A percentile compares a stretch with the other conserved stretches of the same genome.
Evolutionary conservation across 1,140 invertebrate genomes (phyloP).

Genomic region (Lasaia peninsularis): DNA sequence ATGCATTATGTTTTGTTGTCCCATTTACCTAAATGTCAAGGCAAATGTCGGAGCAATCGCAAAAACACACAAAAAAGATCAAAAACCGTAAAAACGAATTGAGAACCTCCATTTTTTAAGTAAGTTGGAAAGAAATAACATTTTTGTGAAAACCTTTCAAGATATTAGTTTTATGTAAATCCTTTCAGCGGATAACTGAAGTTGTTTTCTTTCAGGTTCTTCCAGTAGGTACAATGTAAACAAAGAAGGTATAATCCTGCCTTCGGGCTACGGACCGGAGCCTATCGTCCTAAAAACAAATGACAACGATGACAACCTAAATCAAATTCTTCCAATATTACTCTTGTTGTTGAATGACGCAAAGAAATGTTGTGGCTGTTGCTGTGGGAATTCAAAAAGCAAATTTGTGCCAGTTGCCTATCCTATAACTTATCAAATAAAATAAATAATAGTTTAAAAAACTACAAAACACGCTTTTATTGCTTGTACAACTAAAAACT

Average conservation of each 20-base stretch:
- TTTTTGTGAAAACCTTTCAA: too few relatives aligned
- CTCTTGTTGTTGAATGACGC: conserved; percentile 32
- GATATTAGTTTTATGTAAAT: too few relatives aligned
- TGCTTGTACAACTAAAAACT: too few relatives aligned
- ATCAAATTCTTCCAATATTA: conserved; percentile 37
- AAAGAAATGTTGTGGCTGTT: conserved; percentile 22
- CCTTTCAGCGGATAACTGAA: too few relatives aligned
- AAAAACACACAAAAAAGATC: too few relatives aligned
- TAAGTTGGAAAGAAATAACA: too few relatives aligned
- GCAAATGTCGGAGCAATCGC: too few relatives aligned
- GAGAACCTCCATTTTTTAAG: too few relatives aligned
- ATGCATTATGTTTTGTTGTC: too few relatives aligned
- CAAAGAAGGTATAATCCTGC: neutral
- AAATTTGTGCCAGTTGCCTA: conserved; percentile 43
- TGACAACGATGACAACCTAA: conserved; percentile 34
- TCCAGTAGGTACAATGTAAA: conserved; percentile 29
- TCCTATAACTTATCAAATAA: conserved; percentile 39
- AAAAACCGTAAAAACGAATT: too few relatives aligned
- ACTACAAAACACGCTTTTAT: too few relatives aligned
- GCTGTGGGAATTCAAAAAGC: conserved; percentile 24
- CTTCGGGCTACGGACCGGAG: neutral
- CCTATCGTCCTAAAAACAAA: conserved; percentile 2
- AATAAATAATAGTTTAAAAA: neutral
- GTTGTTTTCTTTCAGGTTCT: conserved; percentile 25
- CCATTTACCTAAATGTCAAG: too few relatives aligned